Evolutionary conservation across 2,797 vertebrate genomes (phyloP).

Genomic region (Anniella stebbinsi): DNA sequence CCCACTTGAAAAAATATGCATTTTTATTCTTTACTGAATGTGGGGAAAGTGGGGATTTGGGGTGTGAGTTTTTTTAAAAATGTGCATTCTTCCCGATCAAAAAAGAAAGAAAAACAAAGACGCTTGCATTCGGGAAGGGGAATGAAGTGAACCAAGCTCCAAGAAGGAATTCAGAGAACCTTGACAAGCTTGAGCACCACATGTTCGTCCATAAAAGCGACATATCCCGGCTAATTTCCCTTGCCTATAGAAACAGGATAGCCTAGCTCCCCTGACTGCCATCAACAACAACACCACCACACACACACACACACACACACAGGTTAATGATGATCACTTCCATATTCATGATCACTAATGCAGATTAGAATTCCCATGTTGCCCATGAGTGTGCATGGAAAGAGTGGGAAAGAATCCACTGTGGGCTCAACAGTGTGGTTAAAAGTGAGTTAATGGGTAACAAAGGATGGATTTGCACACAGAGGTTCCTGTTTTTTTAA

Average conservation of each 20-base stretch:
- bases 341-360: background rate
- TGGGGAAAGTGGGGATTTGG: no score
- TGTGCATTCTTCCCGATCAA: no score
- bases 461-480: background rate
- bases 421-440: background rate
- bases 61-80: no score
- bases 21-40: no score
- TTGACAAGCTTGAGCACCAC: no score
- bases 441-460: background rate
- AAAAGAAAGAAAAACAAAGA: no score
- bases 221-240: accelerated
- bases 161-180: no score
- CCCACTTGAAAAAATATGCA: no score
- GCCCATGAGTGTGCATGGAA: background rate
- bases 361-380: background rate
- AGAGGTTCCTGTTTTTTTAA: background rate
- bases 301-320: no score
- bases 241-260: background rate
- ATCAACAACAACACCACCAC: background rate
- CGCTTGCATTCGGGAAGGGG: no score
- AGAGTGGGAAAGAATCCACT: background rate
- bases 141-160: no score
- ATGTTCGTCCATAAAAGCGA: no score
- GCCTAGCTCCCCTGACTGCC: background rate
- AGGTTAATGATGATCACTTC: background rate